These are phyloP conservation scores for Polymixis lichenea DNA, from an alignment of 2,888 invertebrate genomes.

Conservation along the genomic window DNA sequence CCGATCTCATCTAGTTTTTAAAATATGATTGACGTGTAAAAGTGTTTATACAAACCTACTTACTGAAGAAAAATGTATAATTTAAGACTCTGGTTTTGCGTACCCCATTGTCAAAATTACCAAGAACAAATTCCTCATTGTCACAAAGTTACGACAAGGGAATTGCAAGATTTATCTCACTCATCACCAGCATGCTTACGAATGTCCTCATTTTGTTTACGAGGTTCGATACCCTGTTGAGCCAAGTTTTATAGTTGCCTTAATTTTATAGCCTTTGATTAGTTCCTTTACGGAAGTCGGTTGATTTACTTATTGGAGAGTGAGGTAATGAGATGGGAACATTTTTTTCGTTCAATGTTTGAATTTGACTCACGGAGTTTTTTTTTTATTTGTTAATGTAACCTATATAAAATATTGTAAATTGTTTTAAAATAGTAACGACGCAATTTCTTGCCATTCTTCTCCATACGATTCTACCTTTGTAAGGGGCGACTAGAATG, in stretches of 20 bases:
- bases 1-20: too few relatives aligned
- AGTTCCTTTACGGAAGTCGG: slow-evolving; percentile 52
- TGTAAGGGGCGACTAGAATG: too few relatives aligned
- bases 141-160: slow-evolving; percentile 55
- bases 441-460: too few relatives aligned
- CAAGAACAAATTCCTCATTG: slow-evolving; percentile 42
- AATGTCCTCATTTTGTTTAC: slow-evolving; percentile 69
- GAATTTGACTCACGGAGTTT: neutral
- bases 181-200: slow-evolving; percentile 66
- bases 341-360: slow-evolving; percentile 2
- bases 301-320: slow-evolving; percentile 52
- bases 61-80: too few relatives aligned
- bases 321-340: slow-evolving; percentile 27
- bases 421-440: too few relatives aligned
- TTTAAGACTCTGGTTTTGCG: neutral
- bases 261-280: slow-evolving; percentile 67
- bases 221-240: slow-evolving; percentile 64
- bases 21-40: too few relatives aligned
- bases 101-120: slow-evolving; percentile 33
- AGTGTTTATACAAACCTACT: too few relatives aligned
- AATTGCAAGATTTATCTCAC: slow-evolving; percentile 68
- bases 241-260: slow-evolving; percentile 67
- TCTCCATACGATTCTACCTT: too few relatives aligned
- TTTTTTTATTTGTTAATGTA: neutral
- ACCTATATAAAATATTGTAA: too few relatives aligned